Percentiles rank a stretch among this genome's conserved stretches.
phyloP scores from a whole-genome alignment of 2,797 vertebrate species.

The Anisognathus igniventris region DNA sequence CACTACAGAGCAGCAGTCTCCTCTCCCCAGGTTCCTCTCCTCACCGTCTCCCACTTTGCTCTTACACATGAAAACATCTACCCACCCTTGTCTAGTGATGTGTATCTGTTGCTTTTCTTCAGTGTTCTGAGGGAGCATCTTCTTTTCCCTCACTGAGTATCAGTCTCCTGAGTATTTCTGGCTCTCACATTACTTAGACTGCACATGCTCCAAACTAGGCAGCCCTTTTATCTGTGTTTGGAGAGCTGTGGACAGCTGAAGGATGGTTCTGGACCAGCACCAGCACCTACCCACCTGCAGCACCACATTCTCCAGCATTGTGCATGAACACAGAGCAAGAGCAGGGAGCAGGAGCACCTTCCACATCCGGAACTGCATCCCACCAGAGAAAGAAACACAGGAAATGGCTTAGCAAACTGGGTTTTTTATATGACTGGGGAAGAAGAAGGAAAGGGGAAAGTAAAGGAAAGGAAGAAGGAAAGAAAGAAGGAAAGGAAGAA shows the following conservation, averaged over 20 bases:
- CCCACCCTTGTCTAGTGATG: neutral
- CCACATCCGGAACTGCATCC: neutral
- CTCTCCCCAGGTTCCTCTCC: neutral
- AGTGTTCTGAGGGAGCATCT: neutral
- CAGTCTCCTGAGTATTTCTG: neutral
- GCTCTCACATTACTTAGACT: neutral
- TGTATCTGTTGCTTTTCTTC: neutral
- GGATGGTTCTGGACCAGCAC: fast-evolving
- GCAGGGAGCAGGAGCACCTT: neutral
- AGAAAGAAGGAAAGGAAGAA: neutral
- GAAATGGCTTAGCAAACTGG: neutral
- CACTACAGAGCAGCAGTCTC: neutral
- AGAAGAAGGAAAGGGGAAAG: neutral
- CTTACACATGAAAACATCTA: neutral
- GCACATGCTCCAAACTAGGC: neutral
- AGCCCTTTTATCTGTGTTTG: neutral
- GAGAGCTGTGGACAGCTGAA: neutral
- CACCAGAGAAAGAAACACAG: neutral
- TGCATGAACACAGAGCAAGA: neutral
- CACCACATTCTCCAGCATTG: neutral
- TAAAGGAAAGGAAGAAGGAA: neutral
- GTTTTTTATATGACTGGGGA: neutral
- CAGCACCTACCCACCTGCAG: neutral
- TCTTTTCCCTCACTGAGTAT: neutral
- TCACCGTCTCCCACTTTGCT: neutral